Evolutionary conservation across 2,113 vertebrate species (phyloP), one percentile per base, ranked within the genome.

Genomic region (Myotis brandtii): DNA sequence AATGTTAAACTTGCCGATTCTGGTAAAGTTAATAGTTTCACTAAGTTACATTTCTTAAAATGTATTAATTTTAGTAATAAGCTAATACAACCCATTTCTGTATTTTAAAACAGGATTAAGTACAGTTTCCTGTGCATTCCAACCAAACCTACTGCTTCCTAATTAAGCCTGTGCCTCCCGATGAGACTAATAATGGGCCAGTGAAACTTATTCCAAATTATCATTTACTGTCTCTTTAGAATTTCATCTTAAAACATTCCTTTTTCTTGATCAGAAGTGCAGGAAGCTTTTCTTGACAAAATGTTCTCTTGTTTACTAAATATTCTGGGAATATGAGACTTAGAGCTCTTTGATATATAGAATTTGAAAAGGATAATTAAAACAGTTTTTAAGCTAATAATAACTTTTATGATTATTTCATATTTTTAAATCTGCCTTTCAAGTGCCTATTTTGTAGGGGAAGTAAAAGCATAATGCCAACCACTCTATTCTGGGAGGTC

Each of bases 361-460:
- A 89, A 92, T 86, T 77, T 90, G 0, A 54, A 89, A 88, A 93
- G 1, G 21, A 66, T 91, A 79, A 34, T 93, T 93, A 59, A 93
- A 94, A 93, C 2, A 64, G 1, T 0, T 87, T 83, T 75, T 69
- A 94, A 48, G 3, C 70, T 82, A n/a, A 82, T 80, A 84, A 32
- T 92, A 27, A n/a, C 14, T 62, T 84, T 52, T 84, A n/a, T 20
- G 25, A 50, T 50, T 91, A 48, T 77, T 50, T 64, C 32, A 62
- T 70, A 67, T 82, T 92, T 85, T 84, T 72, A 2, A 92, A 69
- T 87, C 32, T 75, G 5, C 8, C 92, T 76, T 96, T 82, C 32
- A 69, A 67, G 46, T 52, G 9, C n/a, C 16, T 56, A 2, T 67
- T 86, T 52, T 88, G 32, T 40, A 82, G 25, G 2, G 75, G 18